Conservation (phyloP, 2,797 vertebrate genomes). For the Crocidura indochinensis region DNA sequence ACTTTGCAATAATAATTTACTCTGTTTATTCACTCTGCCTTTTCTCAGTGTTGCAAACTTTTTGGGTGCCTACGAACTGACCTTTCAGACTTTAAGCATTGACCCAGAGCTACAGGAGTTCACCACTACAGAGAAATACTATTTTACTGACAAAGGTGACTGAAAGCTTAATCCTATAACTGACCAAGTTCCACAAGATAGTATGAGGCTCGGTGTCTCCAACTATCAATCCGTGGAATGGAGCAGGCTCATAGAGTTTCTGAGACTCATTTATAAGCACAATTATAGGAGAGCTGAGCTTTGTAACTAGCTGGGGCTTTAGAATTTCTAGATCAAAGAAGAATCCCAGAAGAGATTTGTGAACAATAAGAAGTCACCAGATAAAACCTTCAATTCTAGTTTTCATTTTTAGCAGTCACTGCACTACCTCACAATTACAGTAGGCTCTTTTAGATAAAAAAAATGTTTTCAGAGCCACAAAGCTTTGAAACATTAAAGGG, state of each 20-base stretch:
- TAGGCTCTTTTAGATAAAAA: not conserved
- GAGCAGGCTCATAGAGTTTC: not conserved
- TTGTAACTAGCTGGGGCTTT: not conserved
- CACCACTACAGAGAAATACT: not conserved
- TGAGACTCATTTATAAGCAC: not conserved
- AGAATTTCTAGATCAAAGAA: constrained; percentile 67
- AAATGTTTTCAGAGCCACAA: constrained; percentile 61
- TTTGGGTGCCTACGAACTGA: not conserved
- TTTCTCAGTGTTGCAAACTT: not conserved
- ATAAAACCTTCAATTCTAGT: constrained; percentile 52
- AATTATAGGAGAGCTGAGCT: not conserved
- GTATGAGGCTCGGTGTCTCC: not conserved
- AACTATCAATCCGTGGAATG: not conserved
- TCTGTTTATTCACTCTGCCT: constrained; percentile 31
- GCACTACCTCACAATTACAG: constrained; percentile 34
- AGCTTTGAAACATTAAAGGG: constrained; percentile 75
- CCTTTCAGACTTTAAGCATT: not conserved
- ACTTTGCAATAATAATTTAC: not conserved
- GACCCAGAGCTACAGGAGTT: not conserved
- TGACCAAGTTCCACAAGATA: constrained; percentile 23
- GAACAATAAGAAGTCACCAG: constrained; percentile 50
- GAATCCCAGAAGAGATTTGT: constrained; percentile 41
- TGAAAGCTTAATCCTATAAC: not conserved
- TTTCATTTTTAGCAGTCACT: constrained; percentile 63
- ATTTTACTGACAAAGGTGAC: constrained; percentile 2